Percentiles rank a stretch among this genome's conserved stretches.
These are phyloP conservation scores for Xylocampa areola DNA, from an alignment of 2,888 invertebrate species.

Conservation along the genomic window DNA sequence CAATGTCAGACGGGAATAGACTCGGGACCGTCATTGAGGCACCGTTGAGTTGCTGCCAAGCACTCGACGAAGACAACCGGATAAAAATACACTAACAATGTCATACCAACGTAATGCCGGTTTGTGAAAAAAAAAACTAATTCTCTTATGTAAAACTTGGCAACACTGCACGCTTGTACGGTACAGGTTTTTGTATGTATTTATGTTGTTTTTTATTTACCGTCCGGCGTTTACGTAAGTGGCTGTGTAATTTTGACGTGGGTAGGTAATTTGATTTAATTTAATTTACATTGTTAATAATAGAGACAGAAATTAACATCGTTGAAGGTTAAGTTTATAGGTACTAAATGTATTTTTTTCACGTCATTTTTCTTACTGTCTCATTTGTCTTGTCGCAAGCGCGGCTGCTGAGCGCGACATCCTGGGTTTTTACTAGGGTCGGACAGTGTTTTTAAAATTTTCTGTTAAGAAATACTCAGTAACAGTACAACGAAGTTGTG, in stretches of 20 bases:
- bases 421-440: too few species aligned
- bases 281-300: background rate
- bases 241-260: background rate
- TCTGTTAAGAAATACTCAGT: too few species aligned
- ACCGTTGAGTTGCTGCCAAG: conserved; percentile 80
- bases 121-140: conserved; percentile 66
- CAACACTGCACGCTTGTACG: conserved; percentile 31
- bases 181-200: conserved; percentile 22
- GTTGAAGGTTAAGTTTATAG: background rate
- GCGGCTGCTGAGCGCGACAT: too few species aligned
- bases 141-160: conserved; percentile 64
- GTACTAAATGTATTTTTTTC: too few species aligned
- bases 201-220: conserved; percentile 25
- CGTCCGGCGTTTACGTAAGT: conserved; percentile 20
- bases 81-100: conserved; percentile 77
- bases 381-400: too few species aligned
- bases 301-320: background rate
- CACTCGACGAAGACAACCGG: conserved; percentile 67
- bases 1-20: conserved; percentile 86
- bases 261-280: too few species aligned
- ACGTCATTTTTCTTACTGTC: too few species aligned
- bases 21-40: conserved; percentile 71
- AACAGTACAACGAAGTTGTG: too few species aligned
- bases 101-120: conserved; percentile 54
- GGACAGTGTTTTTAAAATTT: too few species aligned